Conservation (phyloP, 2,888 invertebrate genomes). For the Sphinx pinastri region DNA sequence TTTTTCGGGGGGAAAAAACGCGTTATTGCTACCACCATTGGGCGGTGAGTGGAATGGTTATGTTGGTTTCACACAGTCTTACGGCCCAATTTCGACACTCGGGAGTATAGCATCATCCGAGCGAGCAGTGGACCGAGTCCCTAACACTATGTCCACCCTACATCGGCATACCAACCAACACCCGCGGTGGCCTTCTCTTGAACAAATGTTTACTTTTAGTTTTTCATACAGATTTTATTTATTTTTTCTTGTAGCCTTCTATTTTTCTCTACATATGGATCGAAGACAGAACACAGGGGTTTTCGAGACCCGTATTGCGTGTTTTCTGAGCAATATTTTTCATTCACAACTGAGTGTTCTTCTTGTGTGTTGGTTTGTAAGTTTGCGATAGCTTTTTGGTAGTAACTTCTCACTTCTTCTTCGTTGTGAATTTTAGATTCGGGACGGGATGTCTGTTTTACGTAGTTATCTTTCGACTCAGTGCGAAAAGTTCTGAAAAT, state of each 20-base stretch:
- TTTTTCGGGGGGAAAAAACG: too few species aligned
- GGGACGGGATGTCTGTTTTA: conserved; percentile 46
- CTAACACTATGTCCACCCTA: too few species aligned
- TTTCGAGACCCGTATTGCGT: conserved; percentile 57
- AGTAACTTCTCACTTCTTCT: conserved; percentile 56
- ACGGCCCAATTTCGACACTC: too few species aligned
- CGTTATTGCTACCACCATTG: too few species aligned
- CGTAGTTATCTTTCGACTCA: conserved; percentile 68
- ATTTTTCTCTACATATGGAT: conserved; percentile 61
- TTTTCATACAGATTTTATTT: conserved; percentile 31
- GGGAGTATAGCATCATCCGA: too few species aligned
- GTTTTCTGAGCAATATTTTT: conserved; percentile 57
- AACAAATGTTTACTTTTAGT: too few species aligned
- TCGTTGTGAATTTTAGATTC: conserved; percentile 55
- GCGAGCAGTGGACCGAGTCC: too few species aligned
- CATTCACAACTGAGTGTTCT: conserved; percentile 48
- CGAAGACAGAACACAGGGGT: conserved; percentile 60
- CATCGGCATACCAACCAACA: too few species aligned
- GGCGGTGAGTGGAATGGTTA: too few species aligned
- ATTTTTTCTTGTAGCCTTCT: conserved; percentile 51
- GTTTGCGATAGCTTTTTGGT: conserved; percentile 48
- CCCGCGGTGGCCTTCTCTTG: too few species aligned
- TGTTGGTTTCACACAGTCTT: too few species aligned
- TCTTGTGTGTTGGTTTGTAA: conserved; percentile 51
- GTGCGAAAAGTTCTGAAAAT: conserved; percentile 66